phyloP scores from a whole-genome alignment of 2,888 invertebrate species.

The Caenorhabditis sp. region DNA sequence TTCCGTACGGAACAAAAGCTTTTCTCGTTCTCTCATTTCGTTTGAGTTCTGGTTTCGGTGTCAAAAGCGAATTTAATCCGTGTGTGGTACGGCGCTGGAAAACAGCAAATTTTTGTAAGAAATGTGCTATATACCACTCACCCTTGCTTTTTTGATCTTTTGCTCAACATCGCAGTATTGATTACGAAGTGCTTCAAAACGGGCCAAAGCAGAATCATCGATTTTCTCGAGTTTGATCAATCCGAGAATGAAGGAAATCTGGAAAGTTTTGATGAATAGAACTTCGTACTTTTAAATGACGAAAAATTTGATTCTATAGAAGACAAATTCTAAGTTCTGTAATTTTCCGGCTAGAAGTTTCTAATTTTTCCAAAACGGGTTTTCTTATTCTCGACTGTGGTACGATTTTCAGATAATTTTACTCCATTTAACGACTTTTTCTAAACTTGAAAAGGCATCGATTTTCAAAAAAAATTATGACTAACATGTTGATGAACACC shows the following conservation, averaged over 20 bases:
- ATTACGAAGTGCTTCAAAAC: slow-evolving; percentile 33
- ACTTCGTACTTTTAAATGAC: not conserved
- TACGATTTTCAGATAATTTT: too few species aligned
- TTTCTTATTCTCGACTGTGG: too few species aligned
- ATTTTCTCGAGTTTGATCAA: slow-evolving; percentile 14
- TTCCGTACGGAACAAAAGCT: slow-evolving; percentile 25
- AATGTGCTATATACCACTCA: slow-evolving; percentile 8
- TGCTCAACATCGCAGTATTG: slow-evolving; percentile 33
- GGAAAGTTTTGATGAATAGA: not conserved
- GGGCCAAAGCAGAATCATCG: slow-evolving; percentile 19
- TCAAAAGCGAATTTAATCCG: slow-evolving; percentile 9
- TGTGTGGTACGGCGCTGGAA: slow-evolving; percentile 33
- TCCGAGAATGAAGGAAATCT: slow-evolving; percentile 20
- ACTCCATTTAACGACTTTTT: not conserved
- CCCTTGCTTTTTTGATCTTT: slow-evolving; percentile 30
- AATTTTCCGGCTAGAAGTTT: too few species aligned
- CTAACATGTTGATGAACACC: slow-evolving; percentile 19
- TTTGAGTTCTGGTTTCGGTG: slow-evolving; percentile 36
- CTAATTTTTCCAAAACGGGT: too few species aligned
- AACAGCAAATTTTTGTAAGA: not conserved
- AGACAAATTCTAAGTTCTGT: too few species aligned
- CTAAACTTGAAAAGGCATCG: not conserved
- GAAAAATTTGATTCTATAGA: not conserved
- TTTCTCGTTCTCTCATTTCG: slow-evolving; percentile 29
- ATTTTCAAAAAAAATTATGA: not conserved